Conservation (phyloP, 2,888 invertebrate genomes). For the Dorcus parallelipipedus region DNA sequence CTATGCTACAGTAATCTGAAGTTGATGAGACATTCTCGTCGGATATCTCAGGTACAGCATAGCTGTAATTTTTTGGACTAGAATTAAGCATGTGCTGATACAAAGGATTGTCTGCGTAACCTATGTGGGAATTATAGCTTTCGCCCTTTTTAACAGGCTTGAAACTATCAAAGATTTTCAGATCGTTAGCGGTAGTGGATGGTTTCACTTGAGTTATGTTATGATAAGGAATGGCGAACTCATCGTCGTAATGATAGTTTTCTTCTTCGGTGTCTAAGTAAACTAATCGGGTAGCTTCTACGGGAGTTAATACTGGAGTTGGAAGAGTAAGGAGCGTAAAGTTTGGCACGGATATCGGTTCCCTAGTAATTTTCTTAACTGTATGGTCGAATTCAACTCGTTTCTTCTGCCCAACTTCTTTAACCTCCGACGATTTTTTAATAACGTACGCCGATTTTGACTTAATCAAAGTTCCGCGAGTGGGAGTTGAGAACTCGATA, state of each 20-base stretch:
- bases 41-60: constrained; percentile 54
- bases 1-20: constrained; percentile 75
- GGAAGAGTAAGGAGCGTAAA: constrained; percentile 61
- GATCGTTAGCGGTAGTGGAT: constrained; percentile 13
- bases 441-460: constrained; percentile 59
- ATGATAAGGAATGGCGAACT: constrained; percentile 28
- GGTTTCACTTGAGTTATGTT: constrained; percentile 30
- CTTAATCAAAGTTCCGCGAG: constrained; percentile 51
- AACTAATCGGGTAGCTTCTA: constrained; percentile 65
- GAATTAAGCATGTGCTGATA: constrained; percentile 57
- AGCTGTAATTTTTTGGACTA: constrained; percentile 57
- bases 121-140: constrained; percentile 56
- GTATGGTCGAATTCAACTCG: constrained; percentile 44
- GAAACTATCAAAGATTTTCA: constrained; percentile 52
- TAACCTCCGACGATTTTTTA: constrained; percentile 46
- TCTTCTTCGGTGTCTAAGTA: constrained; percentile 70
- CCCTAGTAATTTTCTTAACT: constrained; percentile 56
- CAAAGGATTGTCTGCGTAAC: constrained; percentile 47
- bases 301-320: constrained; percentile 64
- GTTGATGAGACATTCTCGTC: constrained; percentile 63
- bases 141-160: constrained; percentile 54
- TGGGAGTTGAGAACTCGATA: constrained; percentile 39
- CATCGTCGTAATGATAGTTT: constrained; percentile 32
- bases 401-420: constrained; percentile 28
- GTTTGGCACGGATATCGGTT: constrained; percentile 73